Conservation (phyloP, 2,797 vertebrate genomes). For the Pelodytes ibericus region DNA sequence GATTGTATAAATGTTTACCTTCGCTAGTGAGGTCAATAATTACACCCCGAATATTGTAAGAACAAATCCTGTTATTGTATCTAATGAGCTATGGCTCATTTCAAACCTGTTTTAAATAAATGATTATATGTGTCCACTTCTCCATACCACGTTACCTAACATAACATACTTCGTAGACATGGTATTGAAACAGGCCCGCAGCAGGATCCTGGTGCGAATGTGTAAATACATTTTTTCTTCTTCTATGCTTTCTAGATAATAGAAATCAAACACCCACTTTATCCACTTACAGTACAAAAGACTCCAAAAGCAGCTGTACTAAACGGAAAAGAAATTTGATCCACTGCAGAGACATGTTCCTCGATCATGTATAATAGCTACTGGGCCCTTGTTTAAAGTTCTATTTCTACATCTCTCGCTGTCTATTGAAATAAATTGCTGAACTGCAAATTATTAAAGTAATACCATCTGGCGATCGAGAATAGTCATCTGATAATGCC, state of each 20-base stretch:
- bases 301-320: constrained; percentile 39
- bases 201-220: constrained; percentile 10
- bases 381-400: constrained; percentile 47
- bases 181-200: not conserved
- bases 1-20: constrained; percentile 39
- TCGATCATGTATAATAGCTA: constrained; percentile 43
- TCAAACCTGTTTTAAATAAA: constrained; percentile 19
- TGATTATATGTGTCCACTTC: constrained; percentile 10
- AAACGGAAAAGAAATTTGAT: constrained; percentile 50
- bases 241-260: constrained; percentile 38
- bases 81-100: constrained; percentile 49
- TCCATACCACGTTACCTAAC: constrained; percentile 10
- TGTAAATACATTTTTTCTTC: not conserved
- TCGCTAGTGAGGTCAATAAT: constrained; percentile 37
- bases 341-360: constrained; percentile 30
- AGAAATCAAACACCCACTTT: constrained; percentile 40
- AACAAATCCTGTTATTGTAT: constrained; percentile 4
- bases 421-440: constrained; percentile 46
- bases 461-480: constrained; percentile 52
- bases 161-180: constrained; percentile 16
- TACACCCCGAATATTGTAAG: constrained; percentile 28
- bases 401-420: constrained; percentile 45
- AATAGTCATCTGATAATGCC: constrained; percentile 38
- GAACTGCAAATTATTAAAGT: constrained; percentile 51
- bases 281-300: constrained; percentile 21